Evolutionary conservation across 2,113 vertebrate species (phyloP), one percentile per base, ranked within the genome.

Genomic region (Gallinago media): DNA sequence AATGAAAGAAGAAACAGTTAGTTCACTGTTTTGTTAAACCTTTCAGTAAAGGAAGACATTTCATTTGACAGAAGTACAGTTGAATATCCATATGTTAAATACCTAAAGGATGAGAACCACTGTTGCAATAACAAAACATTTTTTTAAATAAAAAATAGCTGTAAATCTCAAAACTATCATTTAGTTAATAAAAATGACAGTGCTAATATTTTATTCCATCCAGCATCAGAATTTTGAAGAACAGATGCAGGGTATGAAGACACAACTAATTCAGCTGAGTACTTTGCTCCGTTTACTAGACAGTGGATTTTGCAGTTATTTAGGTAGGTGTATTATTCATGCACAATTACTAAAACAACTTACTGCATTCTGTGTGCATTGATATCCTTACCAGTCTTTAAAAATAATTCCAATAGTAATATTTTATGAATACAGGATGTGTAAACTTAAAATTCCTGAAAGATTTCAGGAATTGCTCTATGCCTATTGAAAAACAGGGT

Each of bases 211-310:
- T 96, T 88, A 97, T 97, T 55, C 61, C 74, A 82, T 94, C 93
- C 68, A 99, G 99, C 99, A 99, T 95, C 98, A 99, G 92, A 99
- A 99, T 98, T 99, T 99, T 96, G 99, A 99, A 98, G 99, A 99
- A 96, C 99, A 99, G 98, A 99, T 99, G 99, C 99, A 99, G 97
- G 99, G 99, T 46, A 99, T 99, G 99, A 99, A 99, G 98, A 99
- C 98, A 20, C 99, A 99, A 96, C 97, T 99, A 94, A 98, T 99
- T 92, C 99, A 99, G 47, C 98, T 99, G 96, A 99, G 99, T 90
- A 98, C 98, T 34, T 98, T 99, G 97, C 99, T 99, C 92, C 98
- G 99, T 40, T 98, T 99, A 78, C 96, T 99, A 96, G 99, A 99
- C 96, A 97, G 98, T 94, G 97, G 98, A 91, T 99, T 99, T 98